phyloP scores from a whole-genome alignment of 2,888 invertebrate genomes.

The Drosophila phalerata region DNA sequence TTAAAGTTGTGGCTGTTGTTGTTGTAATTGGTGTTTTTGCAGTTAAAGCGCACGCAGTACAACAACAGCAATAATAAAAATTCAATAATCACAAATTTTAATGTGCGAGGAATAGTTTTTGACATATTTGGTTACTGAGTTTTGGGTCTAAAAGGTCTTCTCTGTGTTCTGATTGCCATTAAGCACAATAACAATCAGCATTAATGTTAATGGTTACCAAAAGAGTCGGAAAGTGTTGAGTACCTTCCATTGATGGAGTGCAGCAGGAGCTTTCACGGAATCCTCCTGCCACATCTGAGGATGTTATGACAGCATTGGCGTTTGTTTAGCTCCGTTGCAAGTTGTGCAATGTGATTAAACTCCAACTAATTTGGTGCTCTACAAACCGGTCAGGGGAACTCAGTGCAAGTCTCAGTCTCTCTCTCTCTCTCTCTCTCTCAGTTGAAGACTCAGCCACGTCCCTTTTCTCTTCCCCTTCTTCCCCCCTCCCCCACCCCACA shows the following conservation, averaged over 20 bases:
- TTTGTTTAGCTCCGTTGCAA: conserved; percentile 49
- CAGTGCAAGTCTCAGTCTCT: conserved; percentile 12
- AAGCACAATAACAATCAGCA: conserved; percentile 63
- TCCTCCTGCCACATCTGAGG: neutral
- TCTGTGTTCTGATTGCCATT: conserved; percentile 1
- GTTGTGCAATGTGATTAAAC: conserved; percentile 69
- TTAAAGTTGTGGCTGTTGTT: conserved; percentile 14
- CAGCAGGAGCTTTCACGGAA: neutral
- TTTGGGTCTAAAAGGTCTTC: conserved; percentile 13
- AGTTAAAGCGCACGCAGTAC: conserved; percentile 30
- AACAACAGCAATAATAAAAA: conserved; percentile 56
- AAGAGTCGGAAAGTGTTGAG: conserved; percentile 6
- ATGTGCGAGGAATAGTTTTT: conserved; percentile 61
- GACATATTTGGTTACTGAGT: conserved; percentile 31
- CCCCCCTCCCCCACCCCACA: neutral
- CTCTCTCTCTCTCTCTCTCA: neutral
- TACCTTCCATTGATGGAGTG: neutral
- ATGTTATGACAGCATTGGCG: conserved; percentile 67
- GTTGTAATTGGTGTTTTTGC: conserved; percentile 40
- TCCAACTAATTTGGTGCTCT: conserved; percentile 76
- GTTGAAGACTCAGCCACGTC: conserved; percentile 38
- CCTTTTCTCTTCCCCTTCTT: conserved; percentile 23
- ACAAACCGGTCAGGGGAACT: conserved; percentile 66
- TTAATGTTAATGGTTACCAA: conserved; percentile 7
- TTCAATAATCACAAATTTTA: conserved; percentile 81